phyloP scores from a whole-genome alignment of 2,797 vertebrate species.

The Linurgus olivaceus region DNA sequence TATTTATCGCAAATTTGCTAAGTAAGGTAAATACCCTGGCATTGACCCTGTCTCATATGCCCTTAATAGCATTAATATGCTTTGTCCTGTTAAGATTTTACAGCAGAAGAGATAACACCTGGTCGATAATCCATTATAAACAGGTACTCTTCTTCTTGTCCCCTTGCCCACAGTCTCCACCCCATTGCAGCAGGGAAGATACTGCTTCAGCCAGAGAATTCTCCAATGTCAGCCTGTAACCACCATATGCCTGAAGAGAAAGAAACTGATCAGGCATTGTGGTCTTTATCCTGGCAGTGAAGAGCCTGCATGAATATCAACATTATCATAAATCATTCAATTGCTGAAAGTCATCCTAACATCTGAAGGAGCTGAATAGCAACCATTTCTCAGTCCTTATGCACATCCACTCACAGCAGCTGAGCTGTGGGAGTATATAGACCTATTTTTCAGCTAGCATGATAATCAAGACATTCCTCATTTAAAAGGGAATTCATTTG shows the following conservation, averaged over 20 bases:
- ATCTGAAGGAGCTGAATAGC: conserved; percentile 12
- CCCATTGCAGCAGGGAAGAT: background rate
- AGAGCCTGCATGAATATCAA: background rate
- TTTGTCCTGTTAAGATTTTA: conserved; percentile 18
- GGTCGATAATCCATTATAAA: background rate
- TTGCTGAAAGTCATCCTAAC: conserved; percentile 9
- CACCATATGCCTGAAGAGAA: background rate
- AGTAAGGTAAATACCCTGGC: conserved; percentile 19
- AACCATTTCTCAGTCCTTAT: conserved; percentile 6
- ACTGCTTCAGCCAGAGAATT: background rate
- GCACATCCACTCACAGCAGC: conserved; percentile 3
- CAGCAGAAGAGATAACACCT: background rate
- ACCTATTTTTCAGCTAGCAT: background rate
- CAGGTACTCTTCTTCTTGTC: background rate
- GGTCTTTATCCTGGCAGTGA: background rate
- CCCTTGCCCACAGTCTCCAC: background rate
- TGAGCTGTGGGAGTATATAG: background rate
- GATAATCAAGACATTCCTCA: background rate
- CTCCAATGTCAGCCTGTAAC: background rate
- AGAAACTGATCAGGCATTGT: background rate
- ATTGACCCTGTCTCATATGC: background rate
- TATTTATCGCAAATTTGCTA: background rate
- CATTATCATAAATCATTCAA: conserved; percentile 12
- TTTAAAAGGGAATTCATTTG: conserved; percentile 7
- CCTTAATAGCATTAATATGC: background rate